Base-by-base conservation (phyloP, 2,797 vertebrate genomes). In the Thalassophryne amazonica region DNA sequence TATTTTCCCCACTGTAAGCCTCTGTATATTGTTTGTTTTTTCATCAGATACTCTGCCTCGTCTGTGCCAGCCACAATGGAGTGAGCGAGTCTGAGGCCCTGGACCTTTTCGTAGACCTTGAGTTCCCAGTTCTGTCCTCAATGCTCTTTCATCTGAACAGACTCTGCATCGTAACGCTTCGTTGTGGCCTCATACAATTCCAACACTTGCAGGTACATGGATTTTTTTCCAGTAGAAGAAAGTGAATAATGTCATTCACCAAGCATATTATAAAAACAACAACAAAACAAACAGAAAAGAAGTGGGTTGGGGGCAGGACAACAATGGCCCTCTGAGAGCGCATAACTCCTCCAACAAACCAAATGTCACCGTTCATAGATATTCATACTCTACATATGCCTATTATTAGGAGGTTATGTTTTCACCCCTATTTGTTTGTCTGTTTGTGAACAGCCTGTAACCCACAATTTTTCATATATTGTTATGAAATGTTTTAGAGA, bases 51-150 rank as follows among this genome's bases (percentile, higher is more conserved):
- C 78, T 99, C 31, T 95, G 95, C 76, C 86, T 98, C 21, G 84
- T 96, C 0, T 91, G 88, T 57, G 88, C 93, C 20, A 97, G 95
- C 80, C 97, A 98, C 78, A 98, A 99, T 32, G 96, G 97, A 2
- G 62, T 99, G 49, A 97, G 94, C 42, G 97, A 99, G 68, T 95
- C 94, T 0, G 97, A 99, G 60, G 68, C 95, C 25, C 86, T 93
- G 78, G 95, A 97, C 29, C 86, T 98, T 63, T 92, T 92, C 61
- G 91, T 94, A 20, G 92, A 94, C 4, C 68, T 95, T 64, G 88
- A 90, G 58, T 89, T 94, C 80, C 83, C 90, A 3, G 23, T 84
- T n/a, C 69, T 98, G 58, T 89, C 90, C 16, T 93, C 92, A 0
- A 71, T 96, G 1, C 57, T 98, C 31, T 81, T 89, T 54, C 87